These are phyloP conservation scores for Cyphomyrus plagiostoma DNA, from an alignment of 2,113 vertebrate genomes.

Conservation along the genomic window DNA sequence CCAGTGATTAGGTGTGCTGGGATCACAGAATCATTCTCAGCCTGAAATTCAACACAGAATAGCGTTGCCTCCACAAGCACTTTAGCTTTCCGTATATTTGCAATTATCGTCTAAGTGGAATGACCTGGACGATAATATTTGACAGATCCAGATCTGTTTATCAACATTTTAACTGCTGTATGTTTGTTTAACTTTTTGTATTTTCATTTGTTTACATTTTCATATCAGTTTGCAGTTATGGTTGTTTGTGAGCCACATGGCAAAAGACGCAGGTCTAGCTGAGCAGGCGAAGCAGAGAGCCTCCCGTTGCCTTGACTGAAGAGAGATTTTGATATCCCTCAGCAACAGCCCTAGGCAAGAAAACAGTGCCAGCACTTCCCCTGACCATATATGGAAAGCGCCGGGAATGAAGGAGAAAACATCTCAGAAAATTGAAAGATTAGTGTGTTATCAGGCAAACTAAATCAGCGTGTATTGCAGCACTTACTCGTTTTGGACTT, in stretches of 20 bases:
- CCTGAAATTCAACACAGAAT: neutral
- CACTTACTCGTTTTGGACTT: conserved; percentile 39
- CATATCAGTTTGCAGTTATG: neutral
- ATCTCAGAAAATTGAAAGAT: conserved; percentile 48
- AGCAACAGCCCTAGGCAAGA: conserved; percentile 53
- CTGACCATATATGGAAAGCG: conserved; percentile 62
- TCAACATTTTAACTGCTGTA: neutral
- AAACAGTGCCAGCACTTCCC: conserved; percentile 53
- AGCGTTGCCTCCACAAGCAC: neutral
- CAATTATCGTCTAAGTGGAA: neutral
- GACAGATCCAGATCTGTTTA: neutral
- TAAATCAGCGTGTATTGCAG: conserved; percentile 44
- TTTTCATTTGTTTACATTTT: neutral
- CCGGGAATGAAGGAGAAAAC: conserved; percentile 42
- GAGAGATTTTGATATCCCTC: conserved; percentile 52
- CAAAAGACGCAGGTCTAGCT: conserved; percentile 19
- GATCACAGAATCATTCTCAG: neutral
- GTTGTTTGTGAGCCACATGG: neutral
- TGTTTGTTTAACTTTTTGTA: neutral
- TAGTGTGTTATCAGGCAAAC: conserved; percentile 42
- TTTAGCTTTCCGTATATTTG: neutral
- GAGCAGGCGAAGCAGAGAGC: conserved; percentile 28
- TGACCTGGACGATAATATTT: neutral
- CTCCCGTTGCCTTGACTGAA: conserved; percentile 18
- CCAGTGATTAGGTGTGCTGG: neutral